Evolutionary conservation across 2,113 vertebrate species (phyloP).

Genomic region (Dasyurus viverrinus): DNA sequence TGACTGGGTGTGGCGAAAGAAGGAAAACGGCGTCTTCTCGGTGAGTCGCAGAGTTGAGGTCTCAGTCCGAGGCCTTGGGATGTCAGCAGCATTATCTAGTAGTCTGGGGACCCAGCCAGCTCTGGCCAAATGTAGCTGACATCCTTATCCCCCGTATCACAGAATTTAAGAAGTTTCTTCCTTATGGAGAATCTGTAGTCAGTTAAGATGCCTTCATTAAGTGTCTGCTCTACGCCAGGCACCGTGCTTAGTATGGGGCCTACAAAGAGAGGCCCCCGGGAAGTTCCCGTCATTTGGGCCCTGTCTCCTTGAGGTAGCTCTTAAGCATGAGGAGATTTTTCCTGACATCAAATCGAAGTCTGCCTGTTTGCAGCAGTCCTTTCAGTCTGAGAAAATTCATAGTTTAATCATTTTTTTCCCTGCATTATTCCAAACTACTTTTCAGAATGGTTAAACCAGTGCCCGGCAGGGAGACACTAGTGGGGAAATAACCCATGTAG

Average conservation of each 20-base stretch:
- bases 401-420: not conserved
- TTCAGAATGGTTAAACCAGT: not conserved
- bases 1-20: slow-evolving; percentile 94
- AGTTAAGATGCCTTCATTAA: not conserved
- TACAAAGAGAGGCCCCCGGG: not conserved
- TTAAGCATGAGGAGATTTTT: not conserved
- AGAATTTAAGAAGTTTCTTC: not conserved
- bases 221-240: not conserved
- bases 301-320: not conserved
- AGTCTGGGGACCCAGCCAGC: not conserved
- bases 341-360: not conserved
- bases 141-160: not conserved
- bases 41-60: slow-evolving; percentile 81
- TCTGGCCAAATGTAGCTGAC: not conserved
- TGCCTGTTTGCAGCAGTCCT: not conserved
- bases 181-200: not conserved
- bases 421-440: not conserved
- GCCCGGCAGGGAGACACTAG: not conserved
- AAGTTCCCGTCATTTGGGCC: no score
- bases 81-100: not conserved
- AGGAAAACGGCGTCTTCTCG: slow-evolving; percentile 84
- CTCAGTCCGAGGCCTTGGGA: not conserved
- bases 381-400: not conserved
- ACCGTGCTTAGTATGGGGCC: not conserved
- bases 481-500: not conserved